Conservation (phyloP, 2,113 vertebrate genomes). For the Chionomys nivalis region DNA sequence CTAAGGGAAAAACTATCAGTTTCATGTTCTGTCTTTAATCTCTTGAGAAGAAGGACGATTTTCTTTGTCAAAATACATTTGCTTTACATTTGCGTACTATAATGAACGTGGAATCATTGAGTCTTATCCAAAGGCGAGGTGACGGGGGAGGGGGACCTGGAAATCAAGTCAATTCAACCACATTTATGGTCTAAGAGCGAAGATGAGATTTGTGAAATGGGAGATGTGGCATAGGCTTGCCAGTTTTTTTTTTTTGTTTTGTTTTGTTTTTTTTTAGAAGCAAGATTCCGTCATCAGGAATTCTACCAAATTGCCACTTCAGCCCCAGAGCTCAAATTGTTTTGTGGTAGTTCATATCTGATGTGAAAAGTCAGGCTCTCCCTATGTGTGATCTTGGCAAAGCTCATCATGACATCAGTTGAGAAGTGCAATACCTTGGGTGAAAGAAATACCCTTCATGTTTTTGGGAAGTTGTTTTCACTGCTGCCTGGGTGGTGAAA, state of each 20-base stretch:
- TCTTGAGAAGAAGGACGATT: neutral
- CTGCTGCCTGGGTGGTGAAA: slow-evolving; percentile 20
- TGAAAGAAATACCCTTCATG: neutral
- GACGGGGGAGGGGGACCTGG: neutral
- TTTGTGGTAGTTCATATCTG: neutral
- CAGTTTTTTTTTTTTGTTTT: neutral
- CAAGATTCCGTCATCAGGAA: neutral
- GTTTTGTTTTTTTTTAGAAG: slow-evolving; percentile 36
- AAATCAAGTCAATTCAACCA: neutral
- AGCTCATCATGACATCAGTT: neutral
- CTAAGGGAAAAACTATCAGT: neutral
- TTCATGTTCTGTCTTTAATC: neutral
- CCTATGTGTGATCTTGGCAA: neutral
- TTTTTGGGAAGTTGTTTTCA: slow-evolving; percentile 30
- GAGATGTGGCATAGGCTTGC: neutral
- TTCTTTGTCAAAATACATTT: neutral
- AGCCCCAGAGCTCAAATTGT: neutral
- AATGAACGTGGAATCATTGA: neutral
- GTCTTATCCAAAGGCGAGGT: neutral
- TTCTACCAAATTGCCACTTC: neutral
- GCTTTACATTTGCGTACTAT: neutral
- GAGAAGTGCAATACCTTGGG: neutral
- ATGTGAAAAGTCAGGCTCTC: neutral
- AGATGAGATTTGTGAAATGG: neutral
- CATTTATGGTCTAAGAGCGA: neutral